Base-by-base conservation (phyloP, 1,140 invertebrate species). In the Achroia grisella region DNA sequence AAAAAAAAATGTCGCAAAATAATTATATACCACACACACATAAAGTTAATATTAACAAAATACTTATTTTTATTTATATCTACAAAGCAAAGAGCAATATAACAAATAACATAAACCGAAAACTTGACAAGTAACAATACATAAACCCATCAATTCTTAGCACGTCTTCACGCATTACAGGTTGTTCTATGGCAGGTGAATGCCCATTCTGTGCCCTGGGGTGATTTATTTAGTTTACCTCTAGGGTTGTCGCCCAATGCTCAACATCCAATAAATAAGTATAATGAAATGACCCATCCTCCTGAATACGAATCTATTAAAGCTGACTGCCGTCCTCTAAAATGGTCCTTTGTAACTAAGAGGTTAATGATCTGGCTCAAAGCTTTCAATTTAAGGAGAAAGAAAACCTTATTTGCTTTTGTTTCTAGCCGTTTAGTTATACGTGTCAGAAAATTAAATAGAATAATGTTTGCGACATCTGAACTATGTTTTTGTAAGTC, bases 151-250 rank as follows among this genome's bases (percentile, higher is more conserved):
- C 50, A 49, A 52, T 52, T 44, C 46, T 31, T 52, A 45, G 56
- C 39, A 34, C 34, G 39, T 48, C 31, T 3, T 2, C 6, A 23
- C 17, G 6, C 2, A 2, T 23, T 23, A 6, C 17, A 2, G 17
- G 2, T 23, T 23, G 48, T 48, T 60, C 45, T 54, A 62, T 57
- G 45, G 50, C 50, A 62, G 65, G 64, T 67, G 64, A 76, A 74
- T 54, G 68, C 59, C 55, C 56, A 51, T 56, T 56, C 54, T 69
- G 64, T 58, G 55, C 44, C 47, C n/a, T 35, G 47, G 55, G 39
- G 61, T 69, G 71, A 76, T 79, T 72, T 79, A 72, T 79, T 70
- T 56, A 50, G 41, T 40, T 56, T 39, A 47, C 50, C 47, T 61
- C 41, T 14, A 33, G 51, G 47, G 42, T 39, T 50, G 41, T 40